Percentiles rank a stretch among this genome's conserved stretches.
Conservation (phyloP, 2,113 vertebrate genomes). For the Mastomys coucha region DNA sequence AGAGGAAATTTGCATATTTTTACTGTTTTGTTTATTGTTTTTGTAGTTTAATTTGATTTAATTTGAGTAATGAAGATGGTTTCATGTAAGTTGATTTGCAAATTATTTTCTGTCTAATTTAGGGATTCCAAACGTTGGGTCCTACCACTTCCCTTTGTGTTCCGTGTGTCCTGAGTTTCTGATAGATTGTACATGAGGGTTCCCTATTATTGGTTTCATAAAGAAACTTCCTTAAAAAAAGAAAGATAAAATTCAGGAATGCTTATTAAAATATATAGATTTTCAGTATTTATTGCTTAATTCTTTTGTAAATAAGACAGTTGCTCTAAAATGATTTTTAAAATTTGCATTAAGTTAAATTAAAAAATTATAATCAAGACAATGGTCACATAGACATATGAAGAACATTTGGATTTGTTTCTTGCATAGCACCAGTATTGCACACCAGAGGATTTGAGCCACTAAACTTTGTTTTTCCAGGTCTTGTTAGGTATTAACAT, state of each 20-base stretch:
- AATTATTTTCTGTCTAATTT: conserved; percentile 60
- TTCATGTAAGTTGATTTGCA: conserved; percentile 51
- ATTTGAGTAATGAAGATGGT: conserved; percentile 53
- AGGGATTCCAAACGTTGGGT: conserved; percentile 2
- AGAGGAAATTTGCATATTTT: conserved; percentile 28
- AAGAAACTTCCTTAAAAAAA: not conserved
- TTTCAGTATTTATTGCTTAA: conserved; percentile 44
- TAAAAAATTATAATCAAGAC: not conserved
- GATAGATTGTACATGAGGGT: not conserved
- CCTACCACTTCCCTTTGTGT: not conserved
- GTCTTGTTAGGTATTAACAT: conserved; percentile 70
- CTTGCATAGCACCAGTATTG: not conserved
- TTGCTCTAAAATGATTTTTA: not conserved
- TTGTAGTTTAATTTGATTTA: not conserved
- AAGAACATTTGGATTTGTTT: conserved; percentile 35
- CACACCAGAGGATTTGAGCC: conserved; percentile 44
- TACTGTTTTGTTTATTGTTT: not conserved
- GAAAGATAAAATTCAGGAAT: conserved; percentile 50
- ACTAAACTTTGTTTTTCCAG: conserved; percentile 62
- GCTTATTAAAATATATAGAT: conserved; percentile 18
- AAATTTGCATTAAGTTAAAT: not conserved
- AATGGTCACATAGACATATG: conserved; percentile 60
- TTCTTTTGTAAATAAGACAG: not conserved
- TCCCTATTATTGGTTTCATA: not conserved
- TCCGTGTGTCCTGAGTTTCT: not conserved